Base-by-base conservation (phyloP, 2,797 vertebrate genomes). In the Parambassis ranga region DNA sequence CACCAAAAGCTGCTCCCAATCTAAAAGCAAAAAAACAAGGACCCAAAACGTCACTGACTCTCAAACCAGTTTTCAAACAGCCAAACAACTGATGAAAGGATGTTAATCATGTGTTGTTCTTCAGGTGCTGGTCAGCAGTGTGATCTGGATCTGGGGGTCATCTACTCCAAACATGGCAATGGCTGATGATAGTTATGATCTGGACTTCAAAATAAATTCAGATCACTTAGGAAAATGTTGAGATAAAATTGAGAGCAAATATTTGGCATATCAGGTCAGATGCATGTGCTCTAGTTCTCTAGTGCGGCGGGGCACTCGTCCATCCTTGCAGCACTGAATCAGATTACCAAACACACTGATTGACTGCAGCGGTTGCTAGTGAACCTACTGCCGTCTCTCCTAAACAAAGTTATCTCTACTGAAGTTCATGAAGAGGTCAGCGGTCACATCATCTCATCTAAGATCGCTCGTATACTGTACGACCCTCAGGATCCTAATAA, bases 261-360 rank as follows among this genome's bases (percentile, higher is more conserved):
- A 59, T 74, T 65, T 50, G 24, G 16, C 33, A 37, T 28, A 26
- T 60, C 30, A 62, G 69, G 57, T 78, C 70, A 52, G 71, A 74
- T 44, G 8, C 33, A 35, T 14, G 39, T 52, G 58, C 56, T 65
- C 36, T 67, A 69, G 87, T 89, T 90, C 86, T 90, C n/a, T n/a
- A n/a, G n/a, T n/a, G 80, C 62, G 22, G 46, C 61, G 56, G 85
- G 86, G 59, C 77, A 79, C 59, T 27, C 48, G 61, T 72, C 79
- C 65, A 58, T 70, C 60, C 72, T 30, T 59, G 70, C 71, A 77
- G 72, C 78, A 50, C 57, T 49, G 68, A 90, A 90, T 90, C 88
- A 72, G 67, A 90, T 90, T 90, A 92, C 79, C 76, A 88, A 86
- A 85, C 82, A 81, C 19, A 73, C 85, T 80, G 84, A 84, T 86